Percentiles rank a stretch among this genome's conserved stretches.
phyloP scores from a whole-genome alignment of 2,113 vertebrate species.

The rabbit (Oryctolagus cuniculus) region mOryCun1.1 NC_091438.1:143249501-143250000 shows the following conservation, averaged over 20 bases:
- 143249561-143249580: too few relatives aligned
- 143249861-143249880: background rate
- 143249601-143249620: background rate
- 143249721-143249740: background rate
- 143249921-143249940: too few relatives aligned
- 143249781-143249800: background rate
- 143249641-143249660: conserved; percentile 39
- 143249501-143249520: too few relatives aligned
- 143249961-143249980: too few relatives aligned
- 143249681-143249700: background rate
- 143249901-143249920: background rate
- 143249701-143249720: background rate
- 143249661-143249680: conserved; percentile 37
- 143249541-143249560: too few relatives aligned
- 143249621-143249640: too few relatives aligned
- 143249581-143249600: too few relatives aligned
- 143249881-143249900: conserved; percentile 20
- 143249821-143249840: background rate
- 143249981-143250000: too few relatives aligned
- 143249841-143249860: conserved; percentile 39
- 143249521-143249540: too few relatives aligned
- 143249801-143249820: background rate
- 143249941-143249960: too few relatives aligned
- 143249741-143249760: conserved; percentile 11
- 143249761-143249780: background rate